Conservation (phyloP, 2,113 vertebrate genomes). For the Bubo blakistoni region DNA sequence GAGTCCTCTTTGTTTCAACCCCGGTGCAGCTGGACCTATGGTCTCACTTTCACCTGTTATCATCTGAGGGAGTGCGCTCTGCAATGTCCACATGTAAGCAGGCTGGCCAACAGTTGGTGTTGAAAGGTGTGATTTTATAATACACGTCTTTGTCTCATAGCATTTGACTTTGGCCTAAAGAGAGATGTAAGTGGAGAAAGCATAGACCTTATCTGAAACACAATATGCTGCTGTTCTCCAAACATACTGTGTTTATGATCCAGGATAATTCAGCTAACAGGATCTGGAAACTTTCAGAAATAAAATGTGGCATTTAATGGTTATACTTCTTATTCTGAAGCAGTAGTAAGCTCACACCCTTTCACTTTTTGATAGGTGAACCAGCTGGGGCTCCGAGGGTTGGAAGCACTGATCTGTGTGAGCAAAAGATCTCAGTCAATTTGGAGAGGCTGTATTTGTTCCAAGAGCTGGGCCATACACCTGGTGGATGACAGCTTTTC, state of each 20-base stretch:
- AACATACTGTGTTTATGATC: not conserved
- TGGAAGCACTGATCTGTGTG: not conserved
- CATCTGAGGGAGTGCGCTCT: not conserved
- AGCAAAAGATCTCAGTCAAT: not conserved
- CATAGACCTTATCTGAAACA: not conserved
- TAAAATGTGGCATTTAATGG: not conserved
- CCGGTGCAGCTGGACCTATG: rapidly evolving
- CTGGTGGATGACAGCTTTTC: not conserved
- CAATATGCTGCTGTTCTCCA: not conserved
- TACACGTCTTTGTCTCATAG: not conserved
- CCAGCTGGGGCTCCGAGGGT: not conserved
- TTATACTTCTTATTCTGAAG: not conserved
- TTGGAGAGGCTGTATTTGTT: not conserved
- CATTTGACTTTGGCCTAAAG: not conserved
- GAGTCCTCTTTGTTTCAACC: not conserved
- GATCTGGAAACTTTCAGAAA: constrained; percentile 3
- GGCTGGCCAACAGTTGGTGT: not conserved
- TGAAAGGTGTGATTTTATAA: constrained; percentile 5
- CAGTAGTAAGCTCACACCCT: not conserved
- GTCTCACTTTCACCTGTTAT: not conserved
- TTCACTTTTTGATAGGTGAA: not conserved
- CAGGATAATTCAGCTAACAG: not conserved
- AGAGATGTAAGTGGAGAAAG: not conserved
- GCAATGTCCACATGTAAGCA: rapidly evolving
- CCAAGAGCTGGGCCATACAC: not conserved